phyloP scores from a whole-genome alignment of 2,113 vertebrate species.

The Gasterosteus nipponicus region DNA sequence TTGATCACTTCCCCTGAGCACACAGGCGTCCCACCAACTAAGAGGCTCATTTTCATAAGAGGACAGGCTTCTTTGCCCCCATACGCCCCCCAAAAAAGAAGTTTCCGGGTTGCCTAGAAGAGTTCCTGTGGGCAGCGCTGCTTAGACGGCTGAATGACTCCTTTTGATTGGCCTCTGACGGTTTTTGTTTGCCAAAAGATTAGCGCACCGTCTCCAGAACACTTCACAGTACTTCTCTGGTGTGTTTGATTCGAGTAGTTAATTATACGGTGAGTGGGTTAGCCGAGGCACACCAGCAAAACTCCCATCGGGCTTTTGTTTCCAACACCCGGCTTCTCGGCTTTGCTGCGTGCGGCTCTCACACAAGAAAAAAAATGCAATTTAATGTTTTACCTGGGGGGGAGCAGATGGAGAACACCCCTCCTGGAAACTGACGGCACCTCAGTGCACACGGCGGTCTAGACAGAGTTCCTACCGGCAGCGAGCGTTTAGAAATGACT shows the following conservation, averaged over 20 bases:
- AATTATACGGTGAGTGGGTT: slow-evolving; percentile 45
- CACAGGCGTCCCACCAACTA: slow-evolving; percentile 23
- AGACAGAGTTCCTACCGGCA: slow-evolving; percentile 38
- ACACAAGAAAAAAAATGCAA: slow-evolving; percentile 44
- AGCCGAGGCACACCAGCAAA: slow-evolving; percentile 21
- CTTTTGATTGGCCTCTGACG: slow-evolving; percentile 23
- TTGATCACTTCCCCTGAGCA: slow-evolving; percentile 22
- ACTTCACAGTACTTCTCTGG: slow-evolving; percentile 13
- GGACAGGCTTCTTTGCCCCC: background rate
- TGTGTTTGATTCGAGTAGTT: slow-evolving; percentile 24
- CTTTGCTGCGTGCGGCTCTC: slow-evolving; percentile 19
- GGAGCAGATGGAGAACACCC: slow-evolving; percentile 62
- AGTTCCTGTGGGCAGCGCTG: slow-evolving; percentile 4
- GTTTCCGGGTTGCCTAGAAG: slow-evolving; percentile 17
- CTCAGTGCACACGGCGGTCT: slow-evolving; percentile 22
- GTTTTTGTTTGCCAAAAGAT: slow-evolving; percentile 39
- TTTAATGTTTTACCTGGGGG: slow-evolving; percentile 59
- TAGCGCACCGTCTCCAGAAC: slow-evolving; percentile 9
- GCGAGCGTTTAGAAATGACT: slow-evolving; percentile 55
- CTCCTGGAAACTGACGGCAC: slow-evolving; percentile 36
- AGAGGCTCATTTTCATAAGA: slow-evolving; percentile 42
- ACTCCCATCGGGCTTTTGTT: slow-evolving; percentile 35
- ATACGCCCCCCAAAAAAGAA: background rate
- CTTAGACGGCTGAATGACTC: slow-evolving; percentile 16
- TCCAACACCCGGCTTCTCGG: slow-evolving; percentile 23